Conservation (phyloP, 2,888 invertebrate genomes). For the Drosophila kanekoi region DNA sequence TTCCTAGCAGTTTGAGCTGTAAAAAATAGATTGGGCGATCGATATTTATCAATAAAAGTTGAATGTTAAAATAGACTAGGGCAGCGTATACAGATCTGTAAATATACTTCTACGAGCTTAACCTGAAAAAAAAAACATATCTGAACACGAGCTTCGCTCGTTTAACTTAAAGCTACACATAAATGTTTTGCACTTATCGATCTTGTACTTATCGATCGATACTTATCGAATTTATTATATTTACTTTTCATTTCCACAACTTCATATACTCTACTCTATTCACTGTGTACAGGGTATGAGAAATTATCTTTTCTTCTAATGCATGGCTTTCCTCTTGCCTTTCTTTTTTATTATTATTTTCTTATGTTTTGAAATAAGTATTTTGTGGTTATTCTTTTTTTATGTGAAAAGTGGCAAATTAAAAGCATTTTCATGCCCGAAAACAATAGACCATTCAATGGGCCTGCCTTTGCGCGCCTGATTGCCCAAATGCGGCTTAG, state of each 20-base stretch:
- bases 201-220: too few species aligned
- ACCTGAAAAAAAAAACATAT: too few species aligned
- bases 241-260: background rate
- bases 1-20: background rate
- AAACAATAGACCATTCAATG: slow-evolving; percentile 66
- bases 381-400: slow-evolving; percentile 9
- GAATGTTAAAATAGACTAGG: too few species aligned
- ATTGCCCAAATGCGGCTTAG: slow-evolving; percentile 74
- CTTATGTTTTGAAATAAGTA: slow-evolving; percentile 20
- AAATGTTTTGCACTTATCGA: too few species aligned
- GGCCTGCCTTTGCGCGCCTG: slow-evolving; percentile 46
- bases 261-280: background rate
- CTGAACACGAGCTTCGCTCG: too few species aligned
- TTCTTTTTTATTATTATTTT: slow-evolving; percentile 3
- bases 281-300: background rate
- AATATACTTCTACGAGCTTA: too few species aligned
- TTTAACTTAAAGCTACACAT: too few species aligned
- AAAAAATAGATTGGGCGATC: too few species aligned
- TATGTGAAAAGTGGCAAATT: slow-evolving; percentile 62
- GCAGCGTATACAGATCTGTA: too few species aligned
- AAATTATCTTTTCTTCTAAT: slow-evolving; percentile 33
- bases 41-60: background rate
- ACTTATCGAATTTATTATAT: background rate
- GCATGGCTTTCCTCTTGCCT: background rate
- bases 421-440: slow-evolving; percentile 74